Base-by-base conservation (phyloP, 23 tunicate species). In the Oikopleura dioica region DNA sequence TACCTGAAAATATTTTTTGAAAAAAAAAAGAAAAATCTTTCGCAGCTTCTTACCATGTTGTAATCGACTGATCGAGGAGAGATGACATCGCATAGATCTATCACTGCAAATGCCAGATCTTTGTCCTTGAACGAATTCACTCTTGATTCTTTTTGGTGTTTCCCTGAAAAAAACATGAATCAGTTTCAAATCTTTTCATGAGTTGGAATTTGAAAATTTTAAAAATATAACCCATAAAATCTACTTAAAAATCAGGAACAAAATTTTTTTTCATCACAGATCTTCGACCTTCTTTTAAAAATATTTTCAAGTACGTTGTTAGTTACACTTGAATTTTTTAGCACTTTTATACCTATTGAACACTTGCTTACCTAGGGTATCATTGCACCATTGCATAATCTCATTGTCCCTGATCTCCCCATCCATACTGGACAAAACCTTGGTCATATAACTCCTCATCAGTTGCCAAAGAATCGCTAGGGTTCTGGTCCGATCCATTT, bases 381-480 rank as follows among this genome's bases (percentile, higher is more conserved):
- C 72, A 28, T 63, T 63, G 33, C 72, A 63, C 72, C 72, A 63
- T 63, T 63, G 72, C 26, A 12, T 23, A 63, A 63, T 63, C 26
- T 63, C 72, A 2, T 2, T 28, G 26, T 63, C 72, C 72, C 72
- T 24, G 16, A 63, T 63, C 26, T 63, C 72, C 33, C 72, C 72
- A 28, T 63, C 26, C 30, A 63, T 24, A 2, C 30, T 16, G 72
- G 32, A 16, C 33, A 63, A 63, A 21, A 63, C 72, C 33, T 63
- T 63, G 33, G 72, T 63, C 72, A 63, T 63, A 63, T 72, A 94
- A 92, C 79, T 77, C 77, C 99, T 83, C 99, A 94, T 94, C 29
- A 94, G 44, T 76, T 94, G 99, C 99, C 99, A 94, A 0, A 81
- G 79, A 9, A 94, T 69, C 1, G 88, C 87, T 24, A 86, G 82